phyloP scores from a whole-genome alignment of 2,113 vertebrate genomes.

The Catharus minimus region DNA sequence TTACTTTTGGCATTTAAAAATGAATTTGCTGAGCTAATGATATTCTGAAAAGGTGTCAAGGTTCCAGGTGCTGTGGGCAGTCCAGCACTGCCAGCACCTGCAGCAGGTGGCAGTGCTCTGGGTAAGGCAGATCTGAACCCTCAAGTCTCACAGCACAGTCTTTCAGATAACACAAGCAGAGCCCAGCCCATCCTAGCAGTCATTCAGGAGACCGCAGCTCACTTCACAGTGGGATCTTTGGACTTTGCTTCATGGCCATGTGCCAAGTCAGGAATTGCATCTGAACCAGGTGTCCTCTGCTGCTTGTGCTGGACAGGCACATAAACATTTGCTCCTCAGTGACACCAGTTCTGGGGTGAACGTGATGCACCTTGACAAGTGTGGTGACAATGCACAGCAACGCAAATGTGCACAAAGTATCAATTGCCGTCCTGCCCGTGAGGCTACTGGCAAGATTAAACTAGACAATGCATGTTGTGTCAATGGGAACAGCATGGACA shows the following conservation, averaged over 20 bases:
- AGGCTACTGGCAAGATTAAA: background rate
- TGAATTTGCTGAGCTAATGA: background rate
- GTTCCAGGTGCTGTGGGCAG: background rate
- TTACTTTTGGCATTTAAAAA: background rate
- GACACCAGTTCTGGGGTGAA: background rate
- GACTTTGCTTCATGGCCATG: background rate
- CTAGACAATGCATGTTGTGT: background rate
- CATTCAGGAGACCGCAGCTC: background rate
- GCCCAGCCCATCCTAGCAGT: background rate
- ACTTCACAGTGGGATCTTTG: background rate
- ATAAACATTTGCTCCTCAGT: rapidly evolving
- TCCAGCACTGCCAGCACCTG: background rate
- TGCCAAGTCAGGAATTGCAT: background rate
- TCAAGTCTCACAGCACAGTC: rapidly evolving
- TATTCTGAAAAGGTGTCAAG: background rate
- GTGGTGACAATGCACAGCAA: background rate
- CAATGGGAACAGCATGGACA: background rate
- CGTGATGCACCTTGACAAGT: rapidly evolving
- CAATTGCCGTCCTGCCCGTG: background rate
- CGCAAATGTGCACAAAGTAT: background rate
- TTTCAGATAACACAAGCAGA: background rate
- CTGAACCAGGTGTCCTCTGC: background rate
- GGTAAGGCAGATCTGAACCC: background rate
- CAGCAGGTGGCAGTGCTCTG: background rate
- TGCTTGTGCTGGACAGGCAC: background rate